A percentile compares a stretch with the other conserved stretches of the same genome.
Evolutionary conservation across 2,888 invertebrate genomes (phyloP).

Genomic region (Dicroscelio sp.): DNA sequence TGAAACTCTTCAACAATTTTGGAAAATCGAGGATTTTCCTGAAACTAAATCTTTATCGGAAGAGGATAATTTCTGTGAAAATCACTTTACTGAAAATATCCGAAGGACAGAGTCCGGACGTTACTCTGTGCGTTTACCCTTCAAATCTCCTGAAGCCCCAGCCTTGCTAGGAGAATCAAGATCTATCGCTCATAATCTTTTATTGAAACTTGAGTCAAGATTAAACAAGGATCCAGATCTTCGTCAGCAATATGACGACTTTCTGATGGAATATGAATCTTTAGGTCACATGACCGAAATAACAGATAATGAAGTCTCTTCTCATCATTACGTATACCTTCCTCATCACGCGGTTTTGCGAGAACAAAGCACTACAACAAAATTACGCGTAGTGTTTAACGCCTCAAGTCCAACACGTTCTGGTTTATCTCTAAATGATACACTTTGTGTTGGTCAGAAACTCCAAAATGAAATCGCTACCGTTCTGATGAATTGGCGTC

Average conservation of each 20-base stretch:
- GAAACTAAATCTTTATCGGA: neutral
- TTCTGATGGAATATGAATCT: neutral
- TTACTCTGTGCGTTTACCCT: neutral
- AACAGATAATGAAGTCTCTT: neutral
- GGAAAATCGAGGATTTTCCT: neutral
- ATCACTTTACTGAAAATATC: neutral
- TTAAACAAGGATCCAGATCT: neutral
- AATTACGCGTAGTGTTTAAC: neutral
- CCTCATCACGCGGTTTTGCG: constrained; percentile 4
- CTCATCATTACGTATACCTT: neutral
- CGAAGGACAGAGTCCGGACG: neutral
- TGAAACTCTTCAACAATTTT: neutral
- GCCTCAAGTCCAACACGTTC: neutral
- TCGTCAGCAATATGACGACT: neutral
- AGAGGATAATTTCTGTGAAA: neutral
- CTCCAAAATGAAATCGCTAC: too few species aligned
- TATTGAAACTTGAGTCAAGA: neutral
- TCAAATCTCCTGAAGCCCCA: neutral
- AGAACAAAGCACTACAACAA: neutral
- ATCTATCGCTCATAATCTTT: neutral
- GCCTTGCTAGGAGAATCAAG: neutral
- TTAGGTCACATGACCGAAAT: constrained; percentile 22
- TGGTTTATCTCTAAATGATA: constrained; percentile 7
- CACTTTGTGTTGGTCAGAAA: constrained; percentile 6
- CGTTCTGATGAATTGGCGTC: neutral